Percentiles rank a stretch among this genome's conserved stretches.
These are phyloP conservation scores for Drosophila miranda DNA, from an alignment of 1,140 invertebrate genomes.

Conservation along the genomic window DNA sequence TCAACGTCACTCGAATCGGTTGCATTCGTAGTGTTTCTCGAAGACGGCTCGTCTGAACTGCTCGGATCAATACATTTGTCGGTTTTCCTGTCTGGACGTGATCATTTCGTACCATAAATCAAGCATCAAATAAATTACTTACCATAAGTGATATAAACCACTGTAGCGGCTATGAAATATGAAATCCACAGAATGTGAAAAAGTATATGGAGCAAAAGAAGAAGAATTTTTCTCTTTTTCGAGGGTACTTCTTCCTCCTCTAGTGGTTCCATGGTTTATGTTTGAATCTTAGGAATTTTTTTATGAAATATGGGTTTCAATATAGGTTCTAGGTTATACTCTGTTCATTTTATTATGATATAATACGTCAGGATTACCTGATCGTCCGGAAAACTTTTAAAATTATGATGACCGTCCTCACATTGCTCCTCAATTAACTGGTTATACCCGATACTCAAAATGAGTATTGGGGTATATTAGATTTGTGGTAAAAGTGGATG, in stretches of 20 bases:
- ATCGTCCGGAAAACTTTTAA: too few relatives aligned
- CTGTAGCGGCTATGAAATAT: conserved; percentile 30
- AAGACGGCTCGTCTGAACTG: not conserved
- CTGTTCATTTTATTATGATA: too few relatives aligned
- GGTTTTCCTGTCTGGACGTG: conserved; percentile 3
- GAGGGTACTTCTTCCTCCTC: not conserved
- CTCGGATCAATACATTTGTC: not conserved
- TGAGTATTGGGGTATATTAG: too few relatives aligned
- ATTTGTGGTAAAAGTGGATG: too few relatives aligned
- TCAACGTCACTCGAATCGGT: not conserved
- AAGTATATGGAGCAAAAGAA: conserved; percentile 10
- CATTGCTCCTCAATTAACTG: too few relatives aligned
- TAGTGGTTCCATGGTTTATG: not conserved
- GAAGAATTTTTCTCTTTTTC: not conserved
- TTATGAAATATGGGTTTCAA: too few relatives aligned
- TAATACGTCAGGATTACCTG: too few relatives aligned
- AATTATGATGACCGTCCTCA: too few relatives aligned
- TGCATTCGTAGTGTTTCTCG: not conserved
- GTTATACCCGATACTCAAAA: too few relatives aligned
- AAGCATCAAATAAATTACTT: not conserved
- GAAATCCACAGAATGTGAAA: conserved; percentile 34
- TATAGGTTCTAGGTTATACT: too few relatives aligned
- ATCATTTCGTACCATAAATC: too few relatives aligned
- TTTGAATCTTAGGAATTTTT: too few relatives aligned
- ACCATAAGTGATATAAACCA: conserved; percentile 14